A percentile compares a stretch with the other conserved stretches of the same genome.
These are phyloP conservation scores for Pyxicephalus adspersus DNA, from an alignment of 2,113 vertebrate species.

Conservation along the genomic window DNA sequence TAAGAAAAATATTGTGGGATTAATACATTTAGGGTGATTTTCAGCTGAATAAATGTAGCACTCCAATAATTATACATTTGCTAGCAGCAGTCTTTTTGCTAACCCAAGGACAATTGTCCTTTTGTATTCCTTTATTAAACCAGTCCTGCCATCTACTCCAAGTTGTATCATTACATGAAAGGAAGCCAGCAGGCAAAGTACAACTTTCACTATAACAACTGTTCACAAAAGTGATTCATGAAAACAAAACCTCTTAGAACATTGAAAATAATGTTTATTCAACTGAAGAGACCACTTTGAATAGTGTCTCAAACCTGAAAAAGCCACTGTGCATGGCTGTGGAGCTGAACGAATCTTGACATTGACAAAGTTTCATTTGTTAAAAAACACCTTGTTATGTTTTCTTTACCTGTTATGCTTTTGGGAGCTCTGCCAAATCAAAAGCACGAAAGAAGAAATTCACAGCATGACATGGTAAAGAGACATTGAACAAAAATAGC, in stretches of 20 bases:
- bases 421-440: constrained; percentile 6
- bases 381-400: constrained; percentile 33
- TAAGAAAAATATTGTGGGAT: too few species aligned
- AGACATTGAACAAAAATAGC: neutral
- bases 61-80: too few species aligned
- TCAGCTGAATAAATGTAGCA: too few species aligned
- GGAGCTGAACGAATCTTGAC: constrained; percentile 4
- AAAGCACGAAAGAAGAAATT: neutral
- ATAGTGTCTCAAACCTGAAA: neutral
- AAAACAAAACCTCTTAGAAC: constrained; percentile 14
- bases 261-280: constrained; percentile 13
- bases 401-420: constrained; percentile 26
- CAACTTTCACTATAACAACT: neutral
- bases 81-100: too few species aligned
- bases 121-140: too few species aligned
- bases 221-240: constrained; percentile 26
- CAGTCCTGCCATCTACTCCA: too few species aligned
- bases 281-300: constrained; percentile 38
- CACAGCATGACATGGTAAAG: neutral
- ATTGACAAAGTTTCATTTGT: constrained; percentile 17
- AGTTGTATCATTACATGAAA: too few species aligned
- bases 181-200: neutral
- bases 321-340: constrained; percentile 9
- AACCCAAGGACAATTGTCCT: too few species aligned
- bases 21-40: too few species aligned